A percentile compares a stretch with the other conserved stretches of the same genome.
Conservation (phyloP, 2,888 invertebrate species). For the Nomada hirtipes region DNA sequence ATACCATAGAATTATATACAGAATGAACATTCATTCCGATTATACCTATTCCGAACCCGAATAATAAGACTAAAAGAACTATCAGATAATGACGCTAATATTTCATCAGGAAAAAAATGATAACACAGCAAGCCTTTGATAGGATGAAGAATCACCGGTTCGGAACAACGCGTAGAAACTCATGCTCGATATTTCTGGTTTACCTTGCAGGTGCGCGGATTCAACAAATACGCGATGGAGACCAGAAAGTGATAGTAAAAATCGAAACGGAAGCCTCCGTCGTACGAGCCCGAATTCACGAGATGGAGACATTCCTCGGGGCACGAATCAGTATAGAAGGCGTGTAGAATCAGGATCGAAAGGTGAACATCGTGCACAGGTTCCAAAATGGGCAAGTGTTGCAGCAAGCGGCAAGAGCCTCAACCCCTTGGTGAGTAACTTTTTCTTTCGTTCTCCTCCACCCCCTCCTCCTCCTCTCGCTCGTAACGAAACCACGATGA, state of each 20-base stretch:
- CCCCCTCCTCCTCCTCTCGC: background rate
- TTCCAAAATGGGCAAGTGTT: constrained; percentile 92
- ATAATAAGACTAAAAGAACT: no score
- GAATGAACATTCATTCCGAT: no score
- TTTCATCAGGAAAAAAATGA: no score
- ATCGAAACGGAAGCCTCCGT: constrained; percentile 44
- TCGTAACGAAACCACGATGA: constrained; percentile 15
- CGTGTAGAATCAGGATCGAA: constrained; percentile 60
- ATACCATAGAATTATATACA: no score
- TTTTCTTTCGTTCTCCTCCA: background rate
- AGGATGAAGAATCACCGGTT: background rate
- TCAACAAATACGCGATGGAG: constrained; percentile 69
- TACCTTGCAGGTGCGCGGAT: constrained; percentile 65
- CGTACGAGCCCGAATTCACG: constrained; percentile 44
- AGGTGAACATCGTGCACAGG: constrained; percentile 44
- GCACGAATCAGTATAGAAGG: constrained; percentile 52
- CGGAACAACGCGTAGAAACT: constrained; percentile 27
- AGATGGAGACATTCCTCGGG: constrained; percentile 71
- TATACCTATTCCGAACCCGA: no score
- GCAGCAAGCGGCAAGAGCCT: constrained; percentile 93
- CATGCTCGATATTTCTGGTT: constrained; percentile 46
- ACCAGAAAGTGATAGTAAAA: constrained; percentile 66
- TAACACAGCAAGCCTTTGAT: no score
- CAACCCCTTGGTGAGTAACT: constrained; percentile 86
- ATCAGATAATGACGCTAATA: no score